A percentile compares a stretch with the other conserved stretches of the same genome.
Conservation (phyloP, 2,888 invertebrate genomes). For the Ornithoptera alexandrae region DNA sequence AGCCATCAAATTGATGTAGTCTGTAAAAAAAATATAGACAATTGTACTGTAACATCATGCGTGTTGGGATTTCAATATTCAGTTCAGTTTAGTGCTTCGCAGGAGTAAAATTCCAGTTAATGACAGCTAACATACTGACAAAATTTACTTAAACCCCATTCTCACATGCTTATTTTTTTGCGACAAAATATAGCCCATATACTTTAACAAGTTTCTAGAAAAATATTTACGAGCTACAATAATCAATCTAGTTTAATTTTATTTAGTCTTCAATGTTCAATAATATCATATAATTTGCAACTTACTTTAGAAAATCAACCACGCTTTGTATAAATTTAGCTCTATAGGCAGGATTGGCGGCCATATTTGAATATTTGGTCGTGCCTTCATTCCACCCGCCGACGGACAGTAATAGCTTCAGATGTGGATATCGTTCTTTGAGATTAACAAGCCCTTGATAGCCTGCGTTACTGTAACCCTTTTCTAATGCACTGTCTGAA, state of each 20-base stretch:
- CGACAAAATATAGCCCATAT: too few species aligned
- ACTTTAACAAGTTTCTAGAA: neutral
- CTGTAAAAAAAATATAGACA: conserved; percentile 58
- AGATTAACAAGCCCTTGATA: conserved; percentile 84
- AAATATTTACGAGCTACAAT: neutral
- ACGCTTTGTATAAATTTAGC: conserved; percentile 85
- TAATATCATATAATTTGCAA: conserved; percentile 6
- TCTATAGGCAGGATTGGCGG: conserved; percentile 81
- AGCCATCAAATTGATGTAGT: conserved; percentile 85
- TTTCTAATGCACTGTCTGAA: conserved; percentile 78
- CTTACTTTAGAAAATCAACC: conserved; percentile 83
- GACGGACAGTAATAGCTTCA: conserved; percentile 88
- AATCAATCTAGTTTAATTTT: neutral
- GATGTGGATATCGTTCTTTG: conserved; percentile 83
- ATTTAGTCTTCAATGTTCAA: neutral
- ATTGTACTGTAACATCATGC: neutral
- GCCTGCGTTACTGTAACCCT: conserved; percentile 86
- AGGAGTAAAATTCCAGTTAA: too few species aligned
- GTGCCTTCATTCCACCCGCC: conserved; percentile 97
- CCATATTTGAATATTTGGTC: conserved; percentile 82
- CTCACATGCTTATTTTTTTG: too few species aligned
- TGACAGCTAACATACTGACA: too few species aligned
- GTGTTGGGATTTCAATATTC: too few species aligned
- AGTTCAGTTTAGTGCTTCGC: too few species aligned
- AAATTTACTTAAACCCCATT: too few species aligned